Evolutionary conservation across 1,140 invertebrate genomes (phyloP), one percentile per base, ranked within the genome.

Genomic region (Batillaria attramentaria): DNA sequence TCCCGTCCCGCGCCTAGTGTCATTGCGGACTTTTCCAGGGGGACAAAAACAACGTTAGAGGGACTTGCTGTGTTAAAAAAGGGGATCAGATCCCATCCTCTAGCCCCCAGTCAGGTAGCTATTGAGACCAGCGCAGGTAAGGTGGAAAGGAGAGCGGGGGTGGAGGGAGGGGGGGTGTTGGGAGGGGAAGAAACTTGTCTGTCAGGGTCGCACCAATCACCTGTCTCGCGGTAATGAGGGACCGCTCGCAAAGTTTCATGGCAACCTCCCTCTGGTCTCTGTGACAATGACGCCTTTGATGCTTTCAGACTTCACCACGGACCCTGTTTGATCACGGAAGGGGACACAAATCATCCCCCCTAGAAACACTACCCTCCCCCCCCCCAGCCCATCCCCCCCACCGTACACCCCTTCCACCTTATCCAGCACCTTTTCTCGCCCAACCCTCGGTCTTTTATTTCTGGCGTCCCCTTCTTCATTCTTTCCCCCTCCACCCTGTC

Each of bases 171-270:
- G 37, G 68, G 39, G 39, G 65, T 28, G 65, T 33, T 28, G 33
- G 65, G 37, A n/a, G 68, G 24, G 39, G 37, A 41, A 20, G 31
- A 39, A 39, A 39, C 37, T 10, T 70, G 68, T 70, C 24, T 35
- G 65, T 68, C 37, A 24, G 31, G 57, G 68, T 20, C 13, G 66
- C 31, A 42, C 33, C 37, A 78, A 43, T 60, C 57, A 60, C 57
- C 57, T 60, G 57, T 60, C 57, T 60, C 57, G 20, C 57, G 20
- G 8, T 60, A 60, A 60, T 60, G 57, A 60, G 57, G 20, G 31
- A 60, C n/a, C 46, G 46, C 20, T 13, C 18, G 18, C 24, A 18
- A 13, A 18, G 10, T 39, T 8, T 35, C 18, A 10, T 13, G 10
- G 35, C 2, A 16, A 31, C 72, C 20, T 46, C 39, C 16, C 70